Evolutionary conservation across 2,888 invertebrate genomes (phyloP).

Genomic region (Podotricha telesiphe): DNA sequence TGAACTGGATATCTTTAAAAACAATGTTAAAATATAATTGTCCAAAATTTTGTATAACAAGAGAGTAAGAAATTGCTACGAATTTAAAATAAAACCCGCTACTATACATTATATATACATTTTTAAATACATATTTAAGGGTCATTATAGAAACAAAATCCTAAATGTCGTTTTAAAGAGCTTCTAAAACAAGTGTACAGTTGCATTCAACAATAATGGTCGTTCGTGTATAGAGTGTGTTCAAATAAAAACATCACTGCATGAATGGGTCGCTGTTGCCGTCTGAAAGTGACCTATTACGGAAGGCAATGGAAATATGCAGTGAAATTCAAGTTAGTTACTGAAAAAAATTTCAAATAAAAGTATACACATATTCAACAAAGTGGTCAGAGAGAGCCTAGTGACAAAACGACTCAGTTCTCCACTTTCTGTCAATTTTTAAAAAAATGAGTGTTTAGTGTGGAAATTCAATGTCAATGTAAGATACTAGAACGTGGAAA

Average conservation of each 20-base stretch:
- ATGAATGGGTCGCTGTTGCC: slow-evolving; percentile 76
- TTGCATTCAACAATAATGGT: slow-evolving; percentile 46
- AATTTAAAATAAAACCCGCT: too few relatives aligned
- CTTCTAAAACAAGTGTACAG: slow-evolving; percentile 37
- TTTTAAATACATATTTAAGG: background rate
- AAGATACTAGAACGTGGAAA: too few relatives aligned
- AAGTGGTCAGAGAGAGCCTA: too few relatives aligned
- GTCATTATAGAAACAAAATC: slow-evolving; percentile 31
- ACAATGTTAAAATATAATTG: background rate
- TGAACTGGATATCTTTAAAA: too few relatives aligned
- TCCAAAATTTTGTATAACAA: background rate
- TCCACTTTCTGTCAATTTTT: too few relatives aligned
- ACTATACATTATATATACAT: background rate
- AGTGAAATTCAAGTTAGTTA: background rate
- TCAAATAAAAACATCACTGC: slow-evolving; percentile 74
- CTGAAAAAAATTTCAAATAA: background rate
- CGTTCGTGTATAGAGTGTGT: slow-evolving; percentile 43
- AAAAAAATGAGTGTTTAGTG: too few relatives aligned
- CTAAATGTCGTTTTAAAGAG: slow-evolving; percentile 27
- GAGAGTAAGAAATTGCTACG: too few relatives aligned
- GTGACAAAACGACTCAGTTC: too few relatives aligned
- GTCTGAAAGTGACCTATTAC: slow-evolving; percentile 57
- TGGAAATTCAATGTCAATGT: too few relatives aligned
- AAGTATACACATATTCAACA: too few relatives aligned
- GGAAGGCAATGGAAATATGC: slow-evolving; percentile 50